These are phyloP conservation scores for Dynastes hyllus DNA, from an alignment of 2,888 invertebrate genomes.

Conservation along the genomic window DNA sequence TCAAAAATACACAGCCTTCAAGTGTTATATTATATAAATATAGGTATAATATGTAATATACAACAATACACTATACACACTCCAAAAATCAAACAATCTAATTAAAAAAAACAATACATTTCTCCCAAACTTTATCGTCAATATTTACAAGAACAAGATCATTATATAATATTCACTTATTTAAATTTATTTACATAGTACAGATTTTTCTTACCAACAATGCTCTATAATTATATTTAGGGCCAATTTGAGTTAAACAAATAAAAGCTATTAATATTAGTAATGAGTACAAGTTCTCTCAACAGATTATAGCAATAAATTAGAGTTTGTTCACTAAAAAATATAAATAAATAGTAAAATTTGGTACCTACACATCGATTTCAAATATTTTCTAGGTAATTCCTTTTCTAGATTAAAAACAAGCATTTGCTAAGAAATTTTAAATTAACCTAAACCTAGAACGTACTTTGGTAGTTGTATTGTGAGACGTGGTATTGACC, in stretches of 20 bases:
- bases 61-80: slow-evolving; percentile 5
- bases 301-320: slow-evolving; percentile 22
- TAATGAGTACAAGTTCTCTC: too few relatives aligned
- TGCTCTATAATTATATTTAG: too few relatives aligned
- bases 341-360: slow-evolving; percentile 24
- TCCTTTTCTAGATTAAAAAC: neutral
- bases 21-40: neutral
- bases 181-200: neutral
- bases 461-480: slow-evolving; percentile 91
- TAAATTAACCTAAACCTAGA: slow-evolving; percentile 82
- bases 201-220: neutral
- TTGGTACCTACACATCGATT: slow-evolving; percentile 20
- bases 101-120: neutral
- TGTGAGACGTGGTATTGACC: slow-evolving; percentile 89
- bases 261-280: too few relatives aligned
- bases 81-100: neutral
- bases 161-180: neutral
- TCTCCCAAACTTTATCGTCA: neutral
- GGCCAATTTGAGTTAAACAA: too few relatives aligned
- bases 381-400: neutral
- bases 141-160: slow-evolving; percentile 13
- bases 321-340: slow-evolving; percentile 11
- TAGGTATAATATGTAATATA: slow-evolving; percentile 2
- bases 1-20: slow-evolving; percentile 59
- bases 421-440: slow-evolving; percentile 7